Base-by-base conservation (phyloP, 2,888 invertebrate genomes). In the Dicycla oo region DNA sequence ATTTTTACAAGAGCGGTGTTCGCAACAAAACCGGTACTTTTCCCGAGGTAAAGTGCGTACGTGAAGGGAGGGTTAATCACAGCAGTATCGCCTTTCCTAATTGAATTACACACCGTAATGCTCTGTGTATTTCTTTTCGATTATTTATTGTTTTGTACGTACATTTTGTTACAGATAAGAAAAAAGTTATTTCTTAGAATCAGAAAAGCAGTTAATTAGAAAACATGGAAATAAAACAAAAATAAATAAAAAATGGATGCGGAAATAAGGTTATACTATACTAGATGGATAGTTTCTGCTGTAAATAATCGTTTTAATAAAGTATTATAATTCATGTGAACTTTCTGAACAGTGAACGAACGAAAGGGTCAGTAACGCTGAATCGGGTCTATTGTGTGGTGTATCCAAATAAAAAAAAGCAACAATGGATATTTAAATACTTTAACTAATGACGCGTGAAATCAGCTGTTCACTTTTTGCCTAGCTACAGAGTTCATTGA, bases 11-110 rank as follows among this genome's bases (percentile, higher is more conserved):
- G 72, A 74, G 77, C 73, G 61, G 58, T 63, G 34, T 73, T 67
- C 51, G 47, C 54, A 71, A 75, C 67, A 74, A 77, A 80, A 82
- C 70, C 67, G 76, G 69, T 75, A 69, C 67, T 51, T 84, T 79
- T 76, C 70, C 71, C 63, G 73, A 78, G 61, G 82, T 80, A 72
- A 73, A 82, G 84, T 84, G 77, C 76, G 80, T 82, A 79, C 80
- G 79, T 82, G 78, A 70, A 60, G 62, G 75, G 77, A 86, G 80
- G 84, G 79, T 82, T 82, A 80, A 80, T 72, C 57, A 74, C 67
- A 57, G 69, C 69, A 71, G 60, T 74, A 80, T 78, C 75, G 72
- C 43, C 51, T 65, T 70, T 40, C 47, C 56, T 74, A 73, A 85
- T 83, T 83, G 62, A 81, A 82, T 82, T 69, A 69, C 71, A 68